Evolutionary conservation across 1,140 invertebrate genomes (phyloP).

Genomic region (Heliconius congener): DNA sequence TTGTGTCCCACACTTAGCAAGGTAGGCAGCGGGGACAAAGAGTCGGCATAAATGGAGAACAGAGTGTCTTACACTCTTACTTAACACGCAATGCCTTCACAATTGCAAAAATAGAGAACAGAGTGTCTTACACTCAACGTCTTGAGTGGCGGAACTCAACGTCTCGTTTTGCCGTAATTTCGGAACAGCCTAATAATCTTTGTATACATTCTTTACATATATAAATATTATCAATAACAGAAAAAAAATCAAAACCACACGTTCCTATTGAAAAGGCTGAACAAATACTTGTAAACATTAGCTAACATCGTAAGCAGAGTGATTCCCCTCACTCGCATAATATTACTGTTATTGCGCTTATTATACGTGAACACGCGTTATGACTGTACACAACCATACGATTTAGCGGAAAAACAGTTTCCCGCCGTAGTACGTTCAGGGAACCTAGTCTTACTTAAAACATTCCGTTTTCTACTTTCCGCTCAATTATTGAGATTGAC

Average conservation of each 20-base stretch:
- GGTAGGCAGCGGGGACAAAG: too few species aligned
- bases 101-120: too few species aligned
- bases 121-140: too few species aligned
- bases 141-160: too few species aligned
- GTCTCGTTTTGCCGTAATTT: neutral
- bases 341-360: conserved; percentile 51
- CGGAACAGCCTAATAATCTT: neutral
- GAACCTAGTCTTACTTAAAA: too few species aligned
- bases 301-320: conserved; percentile 40
- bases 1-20: too few species aligned
- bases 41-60: too few species aligned
- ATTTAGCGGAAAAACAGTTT: neutral
- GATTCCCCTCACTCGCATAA: conserved; percentile 44
- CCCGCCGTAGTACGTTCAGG: too few species aligned
- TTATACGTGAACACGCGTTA: conserved; percentile 50
- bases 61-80: too few species aligned
- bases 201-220: neutral
- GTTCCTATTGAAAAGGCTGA: conserved; percentile 34
- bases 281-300: conserved; percentile 42
- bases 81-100: too few species aligned
- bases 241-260: neutral
- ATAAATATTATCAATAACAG: neutral
- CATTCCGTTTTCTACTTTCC: too few species aligned
- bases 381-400: neutral
- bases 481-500: too few species aligned